Conservation (phyloP, 2,113 vertebrate species). For the Noctilio leporinus region DNA sequence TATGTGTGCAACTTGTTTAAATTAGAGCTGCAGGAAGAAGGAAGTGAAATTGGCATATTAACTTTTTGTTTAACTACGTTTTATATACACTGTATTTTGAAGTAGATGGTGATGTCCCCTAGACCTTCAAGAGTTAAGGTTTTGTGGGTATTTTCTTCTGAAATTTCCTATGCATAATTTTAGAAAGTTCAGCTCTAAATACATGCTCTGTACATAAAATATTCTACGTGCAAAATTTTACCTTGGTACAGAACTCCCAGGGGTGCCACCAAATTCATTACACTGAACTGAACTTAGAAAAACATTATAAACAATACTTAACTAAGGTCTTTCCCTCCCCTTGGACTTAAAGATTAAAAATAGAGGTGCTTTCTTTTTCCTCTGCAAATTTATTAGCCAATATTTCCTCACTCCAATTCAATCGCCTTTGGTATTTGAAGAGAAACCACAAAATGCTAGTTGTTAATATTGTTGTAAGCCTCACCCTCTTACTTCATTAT, state of each 20-base stretch:
- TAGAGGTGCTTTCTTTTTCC: conserved; percentile 1
- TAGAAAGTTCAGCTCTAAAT: conserved; percentile 65
- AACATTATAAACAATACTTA: conserved; percentile 15
- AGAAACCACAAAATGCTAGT: conserved; percentile 54
- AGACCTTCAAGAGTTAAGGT: conserved; percentile 65
- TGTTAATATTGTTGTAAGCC: conserved; percentile 53
- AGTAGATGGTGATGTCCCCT: conserved; percentile 47
- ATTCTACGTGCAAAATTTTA: conserved; percentile 51
- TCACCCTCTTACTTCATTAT: conserved; percentile 29
- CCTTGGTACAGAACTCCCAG: conserved; percentile 40
- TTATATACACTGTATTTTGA: conserved; percentile 55
- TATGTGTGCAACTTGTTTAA: conserved; percentile 75
- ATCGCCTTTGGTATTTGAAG: conserved; percentile 58
- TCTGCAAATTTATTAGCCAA: conserved; percentile 61
- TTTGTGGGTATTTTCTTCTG: conserved; percentile 66
- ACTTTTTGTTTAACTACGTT: conserved; percentile 66
- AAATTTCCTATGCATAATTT: conserved; percentile 62
- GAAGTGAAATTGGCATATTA: conserved; percentile 73
- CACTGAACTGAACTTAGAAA: conserved; percentile 11
- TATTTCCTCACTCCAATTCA: conserved; percentile 43
- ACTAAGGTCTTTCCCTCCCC: background rate
- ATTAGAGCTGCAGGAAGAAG: conserved; percentile 70
- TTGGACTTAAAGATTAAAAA: background rate
- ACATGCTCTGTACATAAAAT: conserved; percentile 18
- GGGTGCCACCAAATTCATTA: background rate